Base-by-base conservation (phyloP, 2,888 invertebrate genomes). In the Eupelmus urozonus region DNA sequence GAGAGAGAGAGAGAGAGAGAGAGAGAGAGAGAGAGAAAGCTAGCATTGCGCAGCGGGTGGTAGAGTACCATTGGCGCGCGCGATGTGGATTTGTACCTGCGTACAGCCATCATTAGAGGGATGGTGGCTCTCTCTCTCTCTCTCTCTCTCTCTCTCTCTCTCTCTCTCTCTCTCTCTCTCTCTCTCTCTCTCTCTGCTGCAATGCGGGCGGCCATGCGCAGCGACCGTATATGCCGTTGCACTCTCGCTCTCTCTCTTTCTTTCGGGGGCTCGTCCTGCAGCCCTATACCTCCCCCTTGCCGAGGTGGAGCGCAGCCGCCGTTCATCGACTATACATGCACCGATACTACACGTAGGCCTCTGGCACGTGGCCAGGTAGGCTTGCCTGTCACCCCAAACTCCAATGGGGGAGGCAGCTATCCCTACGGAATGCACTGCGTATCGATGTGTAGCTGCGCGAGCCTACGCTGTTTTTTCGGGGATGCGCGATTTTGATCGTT, bases 71-170 rank as follows among this genome's bases (percentile, higher is more conserved):
- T 2, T 1, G 25, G 27, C 20, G 27, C 2, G 1, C 9, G 13
- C n/a, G 11, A 20, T 80, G 82, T 84, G 82, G 84, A 85, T 87
- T 85, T 83, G 85, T 87, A 87, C 86, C 87, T 87, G 86, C 84
- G 85, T 87, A 85, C 85, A 86, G 86, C 87, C 87, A 88, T 88
- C 87, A 87, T 88, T 87, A 88, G 69, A 73, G 70, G 87, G 84
- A 88, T 87, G 88, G 85, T 87, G 86, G 87, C 85, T 87, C 86
- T n/a, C n/a, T n/a, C n/a, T n/a, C n/a, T n/a, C n/a, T n/a, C n/a
- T n/a, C n/a, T n/a, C n/a, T n/a, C n/a, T n/a, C n/a, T n/a, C n/a
- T n/a, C n/a, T n/a, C n/a, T n/a, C n/a, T n/a, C n/a, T n/a, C n/a
- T n/a, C n/a, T n/a, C n/a, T n/a, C n/a, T n/a, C n/a, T n/a, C n/a